Conservation (phyloP, 2,888 invertebrate species). For the Phytoseiulus persimilis region DNA sequence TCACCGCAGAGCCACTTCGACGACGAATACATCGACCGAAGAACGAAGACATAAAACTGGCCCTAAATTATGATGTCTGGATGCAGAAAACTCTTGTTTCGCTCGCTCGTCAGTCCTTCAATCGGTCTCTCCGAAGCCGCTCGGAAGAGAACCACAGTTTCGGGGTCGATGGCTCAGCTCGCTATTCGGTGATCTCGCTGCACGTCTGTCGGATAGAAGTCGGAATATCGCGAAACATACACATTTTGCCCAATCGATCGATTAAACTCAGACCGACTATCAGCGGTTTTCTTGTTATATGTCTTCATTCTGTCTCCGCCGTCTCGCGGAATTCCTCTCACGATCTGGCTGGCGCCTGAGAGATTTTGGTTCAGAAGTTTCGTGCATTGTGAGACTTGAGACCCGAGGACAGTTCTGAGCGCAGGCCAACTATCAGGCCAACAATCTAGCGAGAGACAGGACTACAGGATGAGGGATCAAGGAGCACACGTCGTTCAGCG, state of each 20-base stretch:
- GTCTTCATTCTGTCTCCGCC: not conserved
- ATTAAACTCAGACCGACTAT: not conserved
- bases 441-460: not conserved
- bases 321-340: not conserved
- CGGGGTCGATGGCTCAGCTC: not conserved
- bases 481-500: too few species aligned
- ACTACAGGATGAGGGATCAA: too few species aligned
- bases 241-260: not conserved
- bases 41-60: not conserved
- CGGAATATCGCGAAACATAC: not conserved
- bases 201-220: not conserved
- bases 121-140: not conserved
- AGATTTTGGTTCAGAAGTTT: not conserved
- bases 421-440: not conserved
- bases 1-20: too few species aligned
- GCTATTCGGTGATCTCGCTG: not conserved
- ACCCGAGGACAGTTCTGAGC: too few species aligned
- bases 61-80: conserved; percentile 5
- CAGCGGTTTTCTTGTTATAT: not conserved
- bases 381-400: too few species aligned
- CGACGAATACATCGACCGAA: not conserved
- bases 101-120: not conserved
- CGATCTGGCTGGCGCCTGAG: not conserved
- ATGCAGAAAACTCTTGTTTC: not conserved
- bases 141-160: not conserved